These are phyloP conservation scores for Taurulus bubalis DNA, from an alignment of 2,113 vertebrate genomes.

Conservation along the genomic window DNA sequence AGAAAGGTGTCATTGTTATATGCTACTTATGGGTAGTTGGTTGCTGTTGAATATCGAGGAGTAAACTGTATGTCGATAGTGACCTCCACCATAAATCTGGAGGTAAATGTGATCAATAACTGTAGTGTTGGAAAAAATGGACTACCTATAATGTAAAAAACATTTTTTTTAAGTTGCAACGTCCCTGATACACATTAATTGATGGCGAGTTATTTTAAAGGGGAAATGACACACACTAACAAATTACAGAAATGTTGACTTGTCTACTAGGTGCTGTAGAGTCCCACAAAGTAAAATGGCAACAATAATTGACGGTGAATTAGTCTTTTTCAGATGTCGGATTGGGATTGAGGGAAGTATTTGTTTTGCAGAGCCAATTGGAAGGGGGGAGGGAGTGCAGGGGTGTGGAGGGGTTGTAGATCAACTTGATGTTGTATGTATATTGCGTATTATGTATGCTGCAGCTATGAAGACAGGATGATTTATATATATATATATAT, in stretches of 20 bases:
- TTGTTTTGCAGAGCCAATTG: slow-evolving; percentile 45
- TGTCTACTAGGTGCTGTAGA: neutral
- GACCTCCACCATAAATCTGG: neutral
- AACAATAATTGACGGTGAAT: slow-evolving; percentile 32
- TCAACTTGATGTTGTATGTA: slow-evolving; percentile 60
- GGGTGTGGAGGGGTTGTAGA: slow-evolving; percentile 37
- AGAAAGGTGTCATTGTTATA: no score
- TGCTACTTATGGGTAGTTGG: neutral
- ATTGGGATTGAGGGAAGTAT: slow-evolving; percentile 49
- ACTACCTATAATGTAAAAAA: no score
- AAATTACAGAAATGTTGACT: neutral
- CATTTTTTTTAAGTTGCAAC: no score
- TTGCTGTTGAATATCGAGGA: neutral
- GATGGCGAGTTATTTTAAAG: slow-evolving; percentile 27
- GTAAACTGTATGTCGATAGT: neutral
- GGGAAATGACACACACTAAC: neutral
- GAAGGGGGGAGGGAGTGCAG: slow-evolving; percentile 34
- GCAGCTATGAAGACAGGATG: slow-evolving; percentile 41
- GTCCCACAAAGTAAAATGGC: neutral
- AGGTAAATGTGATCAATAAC: no score
- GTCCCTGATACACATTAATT: no score
- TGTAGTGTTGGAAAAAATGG: no score
- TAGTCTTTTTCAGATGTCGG: slow-evolving; percentile 32
- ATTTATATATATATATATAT: slow-evolving; percentile 10
- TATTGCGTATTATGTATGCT: slow-evolving; percentile 41